A percentile compares a stretch with the other conserved stretches of the same genome.
Evolutionary conservation across 2,888 invertebrate genomes (phyloP).

Genomic region (Philhelius pedissequus): DNA sequence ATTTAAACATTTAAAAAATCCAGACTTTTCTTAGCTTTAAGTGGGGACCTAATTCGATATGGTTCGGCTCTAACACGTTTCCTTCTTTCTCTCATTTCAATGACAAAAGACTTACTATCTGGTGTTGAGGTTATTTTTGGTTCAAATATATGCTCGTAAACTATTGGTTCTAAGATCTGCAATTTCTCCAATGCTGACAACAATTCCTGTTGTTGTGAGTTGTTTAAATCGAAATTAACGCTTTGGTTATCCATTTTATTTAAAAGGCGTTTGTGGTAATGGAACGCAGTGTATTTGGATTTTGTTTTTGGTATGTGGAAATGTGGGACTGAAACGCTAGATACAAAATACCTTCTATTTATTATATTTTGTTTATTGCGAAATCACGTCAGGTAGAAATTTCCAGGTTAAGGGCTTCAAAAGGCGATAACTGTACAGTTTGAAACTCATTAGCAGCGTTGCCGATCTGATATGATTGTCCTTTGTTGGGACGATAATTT

Average conservation of each 20-base stretch:
- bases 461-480: too few species aligned
- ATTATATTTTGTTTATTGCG: background rate
- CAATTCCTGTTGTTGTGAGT: background rate
- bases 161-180: constrained; percentile 27
- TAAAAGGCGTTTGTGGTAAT: background rate
- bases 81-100: constrained; percentile 31
- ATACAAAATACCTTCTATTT: background rate
- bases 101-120: background rate
- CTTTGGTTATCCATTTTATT: background rate
- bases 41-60: background rate
- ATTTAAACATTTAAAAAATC: constrained; percentile 4
- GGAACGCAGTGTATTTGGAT: background rate
- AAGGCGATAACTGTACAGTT: too few species aligned
- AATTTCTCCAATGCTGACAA: constrained; percentile 17
- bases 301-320: background rate
- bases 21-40: constrained; percentile 17
- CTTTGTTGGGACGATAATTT: too few species aligned
- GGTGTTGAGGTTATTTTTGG: constrained; percentile 29
- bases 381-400: background rate
- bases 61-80: background rate
- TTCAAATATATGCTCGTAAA: constrained; percentile 16
- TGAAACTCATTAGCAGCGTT: too few species aligned
- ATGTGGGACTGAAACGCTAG: background rate
- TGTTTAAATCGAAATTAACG: background rate
- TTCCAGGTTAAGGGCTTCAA: too few species aligned